phyloP scores from a whole-genome alignment of 2,113 vertebrate species.

The Pachycephala philippinensis region DNA sequence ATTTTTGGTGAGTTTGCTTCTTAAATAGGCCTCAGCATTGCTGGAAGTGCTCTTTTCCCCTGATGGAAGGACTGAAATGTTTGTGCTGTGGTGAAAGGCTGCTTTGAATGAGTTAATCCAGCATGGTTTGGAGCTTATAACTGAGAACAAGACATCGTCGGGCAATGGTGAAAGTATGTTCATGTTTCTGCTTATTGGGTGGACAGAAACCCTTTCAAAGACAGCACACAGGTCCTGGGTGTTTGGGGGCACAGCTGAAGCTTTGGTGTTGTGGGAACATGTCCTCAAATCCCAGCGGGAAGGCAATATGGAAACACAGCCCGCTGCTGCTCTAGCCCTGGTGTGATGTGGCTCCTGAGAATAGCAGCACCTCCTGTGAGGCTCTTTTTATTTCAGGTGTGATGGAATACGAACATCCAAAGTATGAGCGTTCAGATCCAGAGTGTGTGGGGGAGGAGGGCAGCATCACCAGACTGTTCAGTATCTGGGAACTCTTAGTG shows the following conservation, averaged over 20 bases:
- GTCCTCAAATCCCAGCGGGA: rapidly evolving
- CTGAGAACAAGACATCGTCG: neutral
- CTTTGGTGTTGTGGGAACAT: neutral
- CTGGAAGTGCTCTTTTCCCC: neutral
- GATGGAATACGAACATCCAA: rapidly evolving
- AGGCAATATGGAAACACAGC: neutral
- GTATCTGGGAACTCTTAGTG: neutral
- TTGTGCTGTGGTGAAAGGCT: neutral
- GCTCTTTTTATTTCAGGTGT: neutral
- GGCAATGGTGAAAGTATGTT: neutral
- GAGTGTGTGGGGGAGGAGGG: rapidly evolving
- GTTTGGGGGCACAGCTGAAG: neutral
- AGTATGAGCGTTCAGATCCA: rapidly evolving
- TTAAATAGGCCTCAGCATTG: neutral
- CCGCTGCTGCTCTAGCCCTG: neutral
- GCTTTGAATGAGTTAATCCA: neutral
- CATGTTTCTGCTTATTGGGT: neutral
- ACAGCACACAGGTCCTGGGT: rapidly evolving
- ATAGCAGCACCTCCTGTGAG: neutral
- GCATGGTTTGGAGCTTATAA: neutral
- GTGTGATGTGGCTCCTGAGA: neutral
- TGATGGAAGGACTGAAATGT: neutral
- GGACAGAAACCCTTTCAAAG: neutral
- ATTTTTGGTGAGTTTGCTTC: neutral
- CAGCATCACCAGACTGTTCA: rapidly evolving